Base-by-base conservation (phyloP, 2,113 vertebrate genomes). In the Anseranas semipalmata region DNA sequence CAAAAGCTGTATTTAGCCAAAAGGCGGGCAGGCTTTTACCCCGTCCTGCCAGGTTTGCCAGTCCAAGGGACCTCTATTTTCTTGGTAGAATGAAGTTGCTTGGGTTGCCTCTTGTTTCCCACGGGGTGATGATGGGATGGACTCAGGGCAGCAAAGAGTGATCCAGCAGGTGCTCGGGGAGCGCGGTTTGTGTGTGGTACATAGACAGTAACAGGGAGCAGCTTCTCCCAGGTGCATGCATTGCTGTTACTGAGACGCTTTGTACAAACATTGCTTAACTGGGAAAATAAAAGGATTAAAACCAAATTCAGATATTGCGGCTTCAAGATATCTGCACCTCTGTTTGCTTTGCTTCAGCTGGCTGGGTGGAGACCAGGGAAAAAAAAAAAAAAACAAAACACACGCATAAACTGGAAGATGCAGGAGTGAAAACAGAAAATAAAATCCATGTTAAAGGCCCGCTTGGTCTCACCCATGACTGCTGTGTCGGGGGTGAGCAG, bases 191-290 rank as follows among this genome's bases (percentile, higher is more conserved):
- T 56, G 70, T 21, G 50, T 10, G 19, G 35, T 30, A 12, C 21
- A 21, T 53, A 39, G 19, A 27, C 21, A 21, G 14, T 28, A 90
- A 77, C 25, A 33, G 30, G 48, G 53, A 88, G 24, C 0, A 32
- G 8, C 46, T 67, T 90, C 70, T 68, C 52, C 32, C 27, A 30
- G 14, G 15, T 19, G 87, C 46, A 43, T 8, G 17, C 41, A 45
- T 12, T 81, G 56, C 46, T 86, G 15, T 46, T 62, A 15, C 27
- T 30, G 21, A 71, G 39, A 8, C 43, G 17, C 30, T 87, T 89
- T 46, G 10, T 12, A 48, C 37, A 63, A 83, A 3, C 5, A 6
- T 28, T 1, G 0, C 10, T 63, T 45, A 73, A 55, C 5, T 0
- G 0, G 21, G 25, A 71, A 95, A 92, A 72, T 19, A 59, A 55